Base-by-base conservation (phyloP, 1,140 invertebrate genomes). In the Schlechtendalia chinensis region DNA sequence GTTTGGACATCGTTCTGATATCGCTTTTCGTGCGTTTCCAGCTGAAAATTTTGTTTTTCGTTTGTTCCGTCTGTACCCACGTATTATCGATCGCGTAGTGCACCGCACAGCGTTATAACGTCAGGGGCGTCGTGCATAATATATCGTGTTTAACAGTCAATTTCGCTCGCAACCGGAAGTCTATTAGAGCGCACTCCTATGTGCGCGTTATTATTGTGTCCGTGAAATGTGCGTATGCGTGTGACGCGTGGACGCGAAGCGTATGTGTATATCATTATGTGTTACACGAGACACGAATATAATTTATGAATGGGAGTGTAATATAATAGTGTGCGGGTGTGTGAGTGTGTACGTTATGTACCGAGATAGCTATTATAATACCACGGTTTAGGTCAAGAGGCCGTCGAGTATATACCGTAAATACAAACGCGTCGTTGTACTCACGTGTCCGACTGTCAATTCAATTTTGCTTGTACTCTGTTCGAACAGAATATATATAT, bases 151-250 rank as follows among this genome's bases (percentile, higher is more conserved):
- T 39, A 39, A 39, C 63, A 65, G n/a, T 67, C 19, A 16, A 45
- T 67, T 67, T 67, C n/a, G 63, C 32, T 5, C 3, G 32, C 19
- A 16, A 67, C 63, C 63, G 63, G 63, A 67, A 67, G 32, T 67
- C 63, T 39, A 65, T 65, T 65, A 65, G n/a, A n/a, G 19, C 29
- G 61, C 10, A 53, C 50, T 53, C 2, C 1, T 53, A n/a, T 54
- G 14, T 19, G 16, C 27, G 61, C 27, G 17, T 63, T 63, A n/a
- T 50, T 50, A 12, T 50, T 12, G 19, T 63, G 29, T 63, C 17
- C 29, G 59, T 27, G 27, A 11, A 16, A 17, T 17, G 59, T 29
- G 27, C 29, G 59, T 63, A n/a, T 22, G 24, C 24, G 27, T 29
- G 61, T 19, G 59, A 19, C 59, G 32, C 32, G 3, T 16, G 19